Percentiles rank a stretch among this genome's conserved stretches.
These are phyloP conservation scores for Drosophila virilis DNA, from an alignment of 1,140 invertebrate species.

Conservation along the genomic window DNA sequence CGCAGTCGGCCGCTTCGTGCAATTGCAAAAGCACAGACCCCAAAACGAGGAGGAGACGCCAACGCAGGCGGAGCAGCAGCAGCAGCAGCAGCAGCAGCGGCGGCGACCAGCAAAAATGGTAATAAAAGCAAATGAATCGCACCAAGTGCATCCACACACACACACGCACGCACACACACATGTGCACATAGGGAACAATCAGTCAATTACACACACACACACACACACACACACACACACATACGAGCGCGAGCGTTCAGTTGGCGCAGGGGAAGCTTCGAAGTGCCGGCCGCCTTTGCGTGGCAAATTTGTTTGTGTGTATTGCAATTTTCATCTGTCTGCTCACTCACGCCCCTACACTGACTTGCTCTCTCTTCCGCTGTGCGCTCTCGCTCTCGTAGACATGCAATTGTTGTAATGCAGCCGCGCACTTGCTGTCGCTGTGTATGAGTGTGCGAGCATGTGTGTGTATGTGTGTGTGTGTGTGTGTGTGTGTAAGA, in stretches of 20 bases:
- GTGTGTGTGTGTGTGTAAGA: slow-evolving; percentile 1
- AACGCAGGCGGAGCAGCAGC: slow-evolving; percentile 43
- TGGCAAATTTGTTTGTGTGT: slow-evolving; percentile 74
- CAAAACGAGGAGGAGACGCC: slow-evolving; percentile 43
- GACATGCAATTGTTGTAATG: slow-evolving; percentile 50
- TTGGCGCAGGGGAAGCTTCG: slow-evolving; percentile 41
- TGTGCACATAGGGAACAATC: slow-evolving; percentile 28
- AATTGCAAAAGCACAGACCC: slow-evolving; percentile 48
- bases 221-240: neutral
- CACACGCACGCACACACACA: slow-evolving; percentile 18
- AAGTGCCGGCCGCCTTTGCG: slow-evolving; percentile 71
- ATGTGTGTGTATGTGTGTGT: slow-evolving; percentile 1
- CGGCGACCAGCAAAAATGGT: slow-evolving; percentile 61
- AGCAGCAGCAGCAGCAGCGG: slow-evolving; percentile 10
- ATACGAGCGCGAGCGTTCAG: slow-evolving; percentile 19
- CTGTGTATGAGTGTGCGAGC: slow-evolving; percentile 16
- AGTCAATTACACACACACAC: slow-evolving; percentile 34
- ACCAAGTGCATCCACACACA: slow-evolving; percentile 72
- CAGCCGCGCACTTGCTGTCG: slow-evolving; percentile 50
- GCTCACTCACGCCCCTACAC: slow-evolving; percentile 36
- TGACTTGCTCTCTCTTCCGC: slow-evolving; percentile 19
- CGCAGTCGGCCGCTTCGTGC: slow-evolving; percentile 28
- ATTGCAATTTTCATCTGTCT: slow-evolving; percentile 72
- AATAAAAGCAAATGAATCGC: slow-evolving; percentile 81
- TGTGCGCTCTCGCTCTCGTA: slow-evolving; percentile 15